Evolutionary conservation across 2,113 vertebrate species (phyloP).

Genomic region (Empidonax traillii): DNA sequence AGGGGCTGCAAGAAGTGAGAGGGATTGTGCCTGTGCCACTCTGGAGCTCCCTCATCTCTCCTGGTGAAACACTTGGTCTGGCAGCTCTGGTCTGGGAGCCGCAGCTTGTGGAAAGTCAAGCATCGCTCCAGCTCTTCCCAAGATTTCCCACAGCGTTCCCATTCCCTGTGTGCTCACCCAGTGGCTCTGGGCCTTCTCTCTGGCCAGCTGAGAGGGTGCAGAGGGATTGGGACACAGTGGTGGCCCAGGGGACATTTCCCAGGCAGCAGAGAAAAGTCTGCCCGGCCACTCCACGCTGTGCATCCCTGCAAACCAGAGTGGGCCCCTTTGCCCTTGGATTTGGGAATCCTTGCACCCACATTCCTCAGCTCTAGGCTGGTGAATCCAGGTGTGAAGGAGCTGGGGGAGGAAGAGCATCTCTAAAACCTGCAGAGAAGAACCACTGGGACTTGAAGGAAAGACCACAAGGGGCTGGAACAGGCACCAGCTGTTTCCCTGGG

Average conservation of each 20-base stretch:
- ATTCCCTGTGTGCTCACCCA: background rate
- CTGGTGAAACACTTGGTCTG: accelerated
- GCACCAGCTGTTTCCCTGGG: background rate
- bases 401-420: background rate
- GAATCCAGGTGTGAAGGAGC: background rate
- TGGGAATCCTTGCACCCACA: background rate
- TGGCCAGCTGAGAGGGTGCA: background rate
- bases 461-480: background rate
- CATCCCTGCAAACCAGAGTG: accelerated
- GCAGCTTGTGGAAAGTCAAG: background rate
- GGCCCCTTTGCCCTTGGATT: background rate
- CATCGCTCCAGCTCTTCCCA: background rate
- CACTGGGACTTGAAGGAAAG: background rate
- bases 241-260: background rate
- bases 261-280: background rate
- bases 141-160: background rate
- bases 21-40: accelerated
- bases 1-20: background rate
- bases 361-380: background rate
- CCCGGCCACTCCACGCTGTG: too few species aligned
- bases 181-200: background rate
- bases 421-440: background rate
- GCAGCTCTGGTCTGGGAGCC: background rate
- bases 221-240: background rate
- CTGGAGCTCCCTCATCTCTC: background rate